Evolutionary conservation across 1,140 invertebrate species (phyloP), one percentile per base, ranked within the genome.

Genomic region (Zaprionus capensis): DNA sequence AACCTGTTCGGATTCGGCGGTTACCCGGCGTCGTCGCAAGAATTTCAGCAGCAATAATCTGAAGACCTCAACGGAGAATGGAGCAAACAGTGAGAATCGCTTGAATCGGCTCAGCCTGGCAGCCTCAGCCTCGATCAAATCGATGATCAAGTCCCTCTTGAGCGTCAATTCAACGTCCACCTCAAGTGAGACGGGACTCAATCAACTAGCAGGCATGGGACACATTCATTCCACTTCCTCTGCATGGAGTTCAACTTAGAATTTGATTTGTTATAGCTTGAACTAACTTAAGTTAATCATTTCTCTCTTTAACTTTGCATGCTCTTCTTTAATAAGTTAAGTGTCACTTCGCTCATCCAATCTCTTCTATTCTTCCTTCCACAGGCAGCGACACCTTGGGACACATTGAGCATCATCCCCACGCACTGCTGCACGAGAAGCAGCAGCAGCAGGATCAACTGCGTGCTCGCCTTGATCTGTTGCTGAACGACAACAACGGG

Each of bases 381-480:
- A 26, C 59, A 92, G 91, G 88, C 55, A 85, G 84, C 70, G 91
- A 92, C 57, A 67, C 75, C 14, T 63, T 92, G 36, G 71, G 76
- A 3, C 46, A 22, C 56, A 70, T 78, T 6, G 81, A 81, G 17
- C 84, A 83, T 17, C 88, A 91, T 26, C 65, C 85, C 9, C 72
- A 75, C 4, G 69, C 71, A 17, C 58, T 78, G 17, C 51, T 88
- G 4, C 79, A 69, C 38, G 86, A 91, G 26, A 92, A 92, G 53
- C 91, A 88, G 62, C 83, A 92, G 46, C 91, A 92, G 36, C 91
- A 91, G 77, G 90, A 92, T 90, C 97, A 98, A 92, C 94, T 98
- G 31, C 97, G 98, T 93, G 97, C 97, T 94, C 94, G 97, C 1
- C 93, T 98, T 28, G 97, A 97, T 4, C 93, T 98, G 7, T 93